A percentile compares a stretch with the other conserved stretches of the same genome.
phyloP scores from a whole-genome alignment of 2,113 vertebrate species.

The Hemiprocne comata region DNA sequence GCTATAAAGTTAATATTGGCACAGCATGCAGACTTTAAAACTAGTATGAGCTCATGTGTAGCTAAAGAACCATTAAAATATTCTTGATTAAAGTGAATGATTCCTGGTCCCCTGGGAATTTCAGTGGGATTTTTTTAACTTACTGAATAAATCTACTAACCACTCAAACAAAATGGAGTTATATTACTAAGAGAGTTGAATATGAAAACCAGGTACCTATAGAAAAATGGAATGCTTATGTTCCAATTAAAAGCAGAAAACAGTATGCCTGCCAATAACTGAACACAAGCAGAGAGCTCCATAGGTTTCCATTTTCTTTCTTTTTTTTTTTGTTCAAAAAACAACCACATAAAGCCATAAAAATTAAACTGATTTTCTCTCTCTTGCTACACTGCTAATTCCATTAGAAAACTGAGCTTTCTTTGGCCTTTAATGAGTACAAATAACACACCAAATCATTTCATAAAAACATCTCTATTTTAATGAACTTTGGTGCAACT shows the following conservation, averaged over 20 bases:
- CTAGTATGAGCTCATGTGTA: neutral
- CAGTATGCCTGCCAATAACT: neutral
- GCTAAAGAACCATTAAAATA: constrained; percentile 25
- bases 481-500: neutral
- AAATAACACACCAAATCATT: neutral
- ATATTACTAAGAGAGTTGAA: neutral
- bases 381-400: neutral
- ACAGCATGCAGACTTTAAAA: neutral
- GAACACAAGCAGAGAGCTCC: neutral
- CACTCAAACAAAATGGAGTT: neutral
- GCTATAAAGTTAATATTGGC: neutral
- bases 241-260: neutral
- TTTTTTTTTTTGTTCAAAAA: neutral
- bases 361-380: neutral
- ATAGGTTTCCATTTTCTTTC: neutral
- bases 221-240: neutral
- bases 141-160: neutral
- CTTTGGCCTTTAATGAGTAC: neutral
- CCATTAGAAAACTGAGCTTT: neutral
- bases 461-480: accelerated
- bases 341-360: neutral
- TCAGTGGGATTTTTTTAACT: neutral
- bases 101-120: neutral
- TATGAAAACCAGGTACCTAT: neutral
- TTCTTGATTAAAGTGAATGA: neutral